Evolutionary conservation across 2,888 invertebrate genomes (phyloP).

Genomic region (Lepetodrilus schrolli): DNA sequence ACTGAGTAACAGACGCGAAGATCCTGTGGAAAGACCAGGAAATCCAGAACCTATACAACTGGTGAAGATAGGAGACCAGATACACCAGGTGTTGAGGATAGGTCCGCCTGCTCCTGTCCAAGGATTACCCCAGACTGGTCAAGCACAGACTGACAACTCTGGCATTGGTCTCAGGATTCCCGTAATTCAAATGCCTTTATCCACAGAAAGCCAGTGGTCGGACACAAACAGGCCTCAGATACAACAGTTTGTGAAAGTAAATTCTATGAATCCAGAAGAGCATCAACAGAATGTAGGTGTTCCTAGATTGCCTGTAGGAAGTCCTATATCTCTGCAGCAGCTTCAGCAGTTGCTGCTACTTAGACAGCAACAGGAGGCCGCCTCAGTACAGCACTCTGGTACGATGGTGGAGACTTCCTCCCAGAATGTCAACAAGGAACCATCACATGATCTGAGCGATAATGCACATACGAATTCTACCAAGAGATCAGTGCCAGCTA

Average conservation of each 20-base stretch:
- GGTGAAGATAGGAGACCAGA: conserved; percentile 15
- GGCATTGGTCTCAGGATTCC: not conserved
- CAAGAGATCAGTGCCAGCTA: not conserved
- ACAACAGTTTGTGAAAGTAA: not conserved
- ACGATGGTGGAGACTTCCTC: not conserved
- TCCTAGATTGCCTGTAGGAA: not conserved
- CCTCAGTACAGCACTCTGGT: not conserved
- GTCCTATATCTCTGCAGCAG: conserved; percentile 9
- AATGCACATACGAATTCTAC: not conserved
- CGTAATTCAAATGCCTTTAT: not conserved
- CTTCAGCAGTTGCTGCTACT: conserved; percentile 14
- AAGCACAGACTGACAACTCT: not conserved
- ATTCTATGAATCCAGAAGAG: not conserved
- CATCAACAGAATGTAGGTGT: conserved; percentile 1
- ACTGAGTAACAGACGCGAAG: not conserved
- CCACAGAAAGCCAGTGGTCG: no score
- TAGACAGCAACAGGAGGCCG: not conserved
- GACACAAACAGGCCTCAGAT: not conserved
- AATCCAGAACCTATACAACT: not conserved
- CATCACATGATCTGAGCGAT: no score
- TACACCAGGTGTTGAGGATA: not conserved
- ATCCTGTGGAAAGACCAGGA: not conserved
- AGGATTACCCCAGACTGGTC: not conserved
- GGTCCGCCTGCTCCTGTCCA: not conserved
- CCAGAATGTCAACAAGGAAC: not conserved